A percentile compares a stretch with the other conserved stretches of the same genome.
phyloP scores from a whole-genome alignment of 2,888 invertebrate genomes.

The Tipula unca region DNA sequence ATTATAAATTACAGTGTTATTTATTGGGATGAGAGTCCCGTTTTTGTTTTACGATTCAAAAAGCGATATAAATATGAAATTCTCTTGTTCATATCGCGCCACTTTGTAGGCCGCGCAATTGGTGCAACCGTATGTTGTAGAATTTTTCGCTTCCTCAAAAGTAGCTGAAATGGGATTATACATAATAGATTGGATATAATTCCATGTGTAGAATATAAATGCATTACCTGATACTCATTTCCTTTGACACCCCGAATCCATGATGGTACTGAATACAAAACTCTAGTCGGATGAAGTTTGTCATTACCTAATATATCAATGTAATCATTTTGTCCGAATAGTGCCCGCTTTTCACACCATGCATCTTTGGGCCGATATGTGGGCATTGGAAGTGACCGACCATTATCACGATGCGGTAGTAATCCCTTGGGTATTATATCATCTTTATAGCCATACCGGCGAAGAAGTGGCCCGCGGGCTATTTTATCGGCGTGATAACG shows the following conservation, averaged over 20 bases:
- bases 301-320: conserved; percentile 91
- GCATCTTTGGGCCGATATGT: conserved; percentile 61
- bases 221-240: conserved; percentile 62
- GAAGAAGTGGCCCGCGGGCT: conserved; percentile 49
- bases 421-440: conserved; percentile 56
- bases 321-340: conserved; percentile 95
- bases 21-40: conserved; percentile 44
- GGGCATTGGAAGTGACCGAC: conserved; percentile 53
- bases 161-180: conserved; percentile 24
- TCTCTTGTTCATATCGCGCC: conserved; percentile 64
- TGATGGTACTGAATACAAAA: conserved; percentile 74
- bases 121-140: conserved; percentile 50
- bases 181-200: not conserved
- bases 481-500: conserved; percentile 56
- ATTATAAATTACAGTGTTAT: not conserved
- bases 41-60: conserved; percentile 74
- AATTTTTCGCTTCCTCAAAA: conserved; percentile 62
- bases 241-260: conserved; percentile 88
- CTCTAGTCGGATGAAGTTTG: conserved; percentile 68
- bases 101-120: conserved; percentile 62
- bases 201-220: conserved; percentile 21
- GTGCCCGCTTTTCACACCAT: conserved; percentile 69
- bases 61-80: conserved; percentile 65
- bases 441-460: conserved; percentile 65
- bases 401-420: conserved; percentile 55